Evolutionary conservation across 2,113 vertebrate genomes (phyloP).

Genomic region (Dissostichus mawsoni): DNA sequence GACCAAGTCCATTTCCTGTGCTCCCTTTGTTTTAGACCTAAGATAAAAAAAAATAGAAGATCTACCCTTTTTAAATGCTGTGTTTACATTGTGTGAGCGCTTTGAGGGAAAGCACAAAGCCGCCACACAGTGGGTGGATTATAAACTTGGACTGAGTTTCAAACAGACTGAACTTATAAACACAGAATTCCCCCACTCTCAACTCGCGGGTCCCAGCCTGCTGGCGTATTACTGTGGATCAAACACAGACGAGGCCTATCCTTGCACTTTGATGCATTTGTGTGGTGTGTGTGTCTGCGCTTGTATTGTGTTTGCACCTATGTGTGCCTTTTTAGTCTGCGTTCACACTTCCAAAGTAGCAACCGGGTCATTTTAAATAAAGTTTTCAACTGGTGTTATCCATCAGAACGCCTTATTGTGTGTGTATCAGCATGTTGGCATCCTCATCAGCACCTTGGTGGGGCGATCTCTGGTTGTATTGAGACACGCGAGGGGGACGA

Average conservation of each 20-base stretch:
- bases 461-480: slow-evolving; percentile 46
- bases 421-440: neutral
- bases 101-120: slow-evolving; percentile 83
- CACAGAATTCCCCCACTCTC: slow-evolving; percentile 78
- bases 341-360: slow-evolving; percentile 20
- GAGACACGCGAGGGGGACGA: slow-evolving; percentile 75
- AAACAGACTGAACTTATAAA: slow-evolving; percentile 83
- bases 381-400: slow-evolving; percentile 9
- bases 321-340: slow-evolving; percentile 9
- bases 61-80: slow-evolving; percentile 73
- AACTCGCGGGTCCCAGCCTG: slow-evolving; percentile 73
- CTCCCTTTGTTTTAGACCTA: slow-evolving; percentile 81
- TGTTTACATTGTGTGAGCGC: slow-evolving; percentile 82
- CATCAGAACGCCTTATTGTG: neutral
- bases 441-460: slow-evolving; percentile 22
- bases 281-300: slow-evolving; percentile 16
- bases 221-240: slow-evolving; percentile 72
- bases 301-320: slow-evolving; percentile 45
- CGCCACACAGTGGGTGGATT: slow-evolving; percentile 82
- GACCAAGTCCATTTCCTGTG: slow-evolving; percentile 80
- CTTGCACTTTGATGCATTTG: slow-evolving; percentile 59
- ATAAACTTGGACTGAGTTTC: slow-evolving; percentile 84
- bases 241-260: slow-evolving; percentile 67
- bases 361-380: neutral
- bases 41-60: slow-evolving; percentile 60